Conservation (phyloP, 2,888 invertebrate species). For the Hirtodrosophila histrioides region DNA sequence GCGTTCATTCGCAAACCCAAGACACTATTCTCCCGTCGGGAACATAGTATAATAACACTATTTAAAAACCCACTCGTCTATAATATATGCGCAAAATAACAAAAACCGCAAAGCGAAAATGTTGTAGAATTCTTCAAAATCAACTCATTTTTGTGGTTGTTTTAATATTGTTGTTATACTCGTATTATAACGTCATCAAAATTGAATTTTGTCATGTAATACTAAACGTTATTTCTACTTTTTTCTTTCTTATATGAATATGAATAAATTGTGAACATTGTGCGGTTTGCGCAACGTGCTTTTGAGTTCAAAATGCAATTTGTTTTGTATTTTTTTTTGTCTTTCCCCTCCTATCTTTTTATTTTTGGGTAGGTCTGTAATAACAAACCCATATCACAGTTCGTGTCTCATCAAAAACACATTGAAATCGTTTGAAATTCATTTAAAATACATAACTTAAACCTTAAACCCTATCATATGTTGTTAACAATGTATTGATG, state of each 20-base stretch:
- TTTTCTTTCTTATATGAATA: neutral
- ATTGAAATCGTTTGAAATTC: conserved; percentile 73
- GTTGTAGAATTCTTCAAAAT: conserved; percentile 21
- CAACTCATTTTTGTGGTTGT: conserved; percentile 15
- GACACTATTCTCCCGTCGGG: too few species aligned
- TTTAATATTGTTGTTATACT: conserved; percentile 18
- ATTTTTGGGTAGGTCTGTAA: conserved; percentile 39
- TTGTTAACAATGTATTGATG: conserved; percentile 48
- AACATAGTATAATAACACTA: neutral
- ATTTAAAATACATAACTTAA: conserved; percentile 69
- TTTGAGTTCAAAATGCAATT: conserved; percentile 53
- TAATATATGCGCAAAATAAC: conserved; percentile 52
- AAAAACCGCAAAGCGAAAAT: conserved; percentile 30
- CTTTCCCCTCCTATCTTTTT: conserved; percentile 1
- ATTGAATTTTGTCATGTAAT: conserved; percentile 64
- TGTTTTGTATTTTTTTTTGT: conserved; percentile 6
- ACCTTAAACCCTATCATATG: conserved; percentile 50
- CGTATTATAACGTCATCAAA: conserved; percentile 63
- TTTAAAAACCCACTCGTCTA: conserved; percentile 2
- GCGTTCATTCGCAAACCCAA: too few species aligned
- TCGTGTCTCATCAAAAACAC: conserved; percentile 65
- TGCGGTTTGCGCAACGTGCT: conserved; percentile 69
- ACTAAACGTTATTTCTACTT: conserved; percentile 43
- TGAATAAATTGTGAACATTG: conserved; percentile 26
- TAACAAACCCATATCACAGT: conserved; percentile 57